Conservation (phyloP, 64 coral and sea anemone species). For the Cladopsammia gracilis region DNA sequence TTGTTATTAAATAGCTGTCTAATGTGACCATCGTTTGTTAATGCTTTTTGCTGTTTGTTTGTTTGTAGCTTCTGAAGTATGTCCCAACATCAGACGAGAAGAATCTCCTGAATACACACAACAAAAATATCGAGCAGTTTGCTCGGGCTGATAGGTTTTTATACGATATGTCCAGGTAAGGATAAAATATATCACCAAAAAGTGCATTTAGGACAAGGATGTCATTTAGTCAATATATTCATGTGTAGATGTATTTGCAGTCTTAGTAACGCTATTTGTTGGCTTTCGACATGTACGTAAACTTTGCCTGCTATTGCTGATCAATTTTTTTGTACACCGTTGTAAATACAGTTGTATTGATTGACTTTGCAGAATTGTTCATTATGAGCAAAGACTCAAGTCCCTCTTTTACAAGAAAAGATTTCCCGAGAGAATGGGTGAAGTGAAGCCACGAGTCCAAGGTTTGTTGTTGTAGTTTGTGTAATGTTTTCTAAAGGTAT, state of each 20-base stretch:
- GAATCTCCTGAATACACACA: slow-evolving; percentile 95
- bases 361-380: slow-evolving; percentile 82
- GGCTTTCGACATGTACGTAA: too few relatives aligned
- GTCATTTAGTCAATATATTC: neutral
- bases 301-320: too few relatives aligned
- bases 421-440: slow-evolving; percentile 98
- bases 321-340: neutral
- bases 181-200: neutral
- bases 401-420: slow-evolving; percentile 92
- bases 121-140: slow-evolving; percentile 88
- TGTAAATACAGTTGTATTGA: neutral
- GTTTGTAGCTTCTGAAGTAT: slow-evolving; percentile 88
- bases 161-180: slow-evolving; percentile 97
- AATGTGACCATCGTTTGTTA: neutral
- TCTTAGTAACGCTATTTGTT: too few relatives aligned
- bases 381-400: slow-evolving; percentile 97
- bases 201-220: neutral
- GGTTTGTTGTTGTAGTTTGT: slow-evolving; percentile 36
- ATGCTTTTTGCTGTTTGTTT: neutral
- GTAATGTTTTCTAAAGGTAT: too few relatives aligned
- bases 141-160: slow-evolving; percentile 96
- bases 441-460: slow-evolving; percentile 96
- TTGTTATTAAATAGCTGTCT: too few relatives aligned
- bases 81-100: slow-evolving; percentile 96
- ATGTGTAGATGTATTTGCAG: neutral